These are phyloP conservation scores for Lutjanus campechanus DNA, from an alignment of 2,797 vertebrate genomes.

Conservation along the genomic window DNA sequence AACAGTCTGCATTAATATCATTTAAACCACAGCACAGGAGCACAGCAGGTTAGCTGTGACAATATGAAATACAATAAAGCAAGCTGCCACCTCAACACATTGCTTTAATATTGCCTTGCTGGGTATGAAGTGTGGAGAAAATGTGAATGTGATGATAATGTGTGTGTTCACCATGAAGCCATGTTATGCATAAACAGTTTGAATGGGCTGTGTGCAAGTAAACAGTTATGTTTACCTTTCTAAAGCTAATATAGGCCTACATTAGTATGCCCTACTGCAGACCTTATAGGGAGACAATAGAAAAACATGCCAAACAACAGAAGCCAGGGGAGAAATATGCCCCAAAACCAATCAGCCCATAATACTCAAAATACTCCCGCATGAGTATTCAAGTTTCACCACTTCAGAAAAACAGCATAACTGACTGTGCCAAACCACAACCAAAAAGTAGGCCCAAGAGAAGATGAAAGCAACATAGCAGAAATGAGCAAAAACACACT, in stretches of 20 bases:
- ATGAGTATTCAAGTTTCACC: not conserved
- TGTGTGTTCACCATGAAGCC: not conserved
- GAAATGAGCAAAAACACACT: not conserved
- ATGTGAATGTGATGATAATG: not conserved
- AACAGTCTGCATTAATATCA: no score
- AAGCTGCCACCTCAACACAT: not conserved
- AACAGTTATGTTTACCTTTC: not conserved
- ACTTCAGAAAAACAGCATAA: not conserved
- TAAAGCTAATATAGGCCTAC: not conserved
- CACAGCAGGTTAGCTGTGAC: not conserved
- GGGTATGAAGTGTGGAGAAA: not conserved
- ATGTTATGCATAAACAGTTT: not conserved
- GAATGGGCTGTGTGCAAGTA: not conserved
- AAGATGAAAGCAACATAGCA: not conserved
- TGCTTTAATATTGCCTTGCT: not conserved
- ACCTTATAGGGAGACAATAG: not conserved
- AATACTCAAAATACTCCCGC: not conserved
- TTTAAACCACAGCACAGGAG: not conserved
- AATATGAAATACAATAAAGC: not conserved
- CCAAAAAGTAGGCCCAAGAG: not conserved
- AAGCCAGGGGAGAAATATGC: not conserved
- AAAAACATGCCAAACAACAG: not conserved
- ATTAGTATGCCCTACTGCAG: not conserved
- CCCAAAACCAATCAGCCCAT: not conserved
- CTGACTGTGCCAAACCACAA: not conserved